These are phyloP conservation scores for Micrasema minimum DNA, from an alignment of 1,140 invertebrate genomes.

Conservation along the genomic window DNA sequence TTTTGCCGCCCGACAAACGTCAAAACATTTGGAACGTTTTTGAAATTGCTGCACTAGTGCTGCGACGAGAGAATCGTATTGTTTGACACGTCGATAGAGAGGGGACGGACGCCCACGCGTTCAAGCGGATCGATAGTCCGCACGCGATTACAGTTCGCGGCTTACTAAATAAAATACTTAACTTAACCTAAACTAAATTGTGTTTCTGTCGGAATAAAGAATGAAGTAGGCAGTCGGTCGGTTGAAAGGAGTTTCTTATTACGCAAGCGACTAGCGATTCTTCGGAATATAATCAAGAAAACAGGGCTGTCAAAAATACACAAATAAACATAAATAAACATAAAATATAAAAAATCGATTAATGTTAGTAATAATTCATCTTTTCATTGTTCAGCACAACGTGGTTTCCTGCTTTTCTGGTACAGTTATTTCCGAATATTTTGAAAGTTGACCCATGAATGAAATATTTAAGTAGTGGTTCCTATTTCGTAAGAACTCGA, in stretches of 20 bases:
- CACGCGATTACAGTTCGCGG: constrained; percentile 4
- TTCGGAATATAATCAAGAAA: constrained; percentile 2
- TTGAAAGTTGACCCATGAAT: no score
- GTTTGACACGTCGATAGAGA: constrained; percentile 3
- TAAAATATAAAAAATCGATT: no score
- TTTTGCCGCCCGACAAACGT: constrained; percentile 1
- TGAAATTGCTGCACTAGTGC: background rate
- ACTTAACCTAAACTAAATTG: background rate
- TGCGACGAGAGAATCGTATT: background rate
- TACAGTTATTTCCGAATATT: no score
- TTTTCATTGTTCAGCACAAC: no score
- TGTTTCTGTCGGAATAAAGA: no score
- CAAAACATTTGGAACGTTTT: constrained; percentile 1
- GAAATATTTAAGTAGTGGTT: no score
- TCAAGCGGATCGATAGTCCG: constrained; percentile 2
- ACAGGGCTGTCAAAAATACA: background rate
- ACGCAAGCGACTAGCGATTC: background rate
- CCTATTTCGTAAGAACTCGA: no score
- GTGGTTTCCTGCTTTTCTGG: no score
- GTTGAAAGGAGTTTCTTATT: constrained; percentile 7
- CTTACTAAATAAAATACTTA: background rate
- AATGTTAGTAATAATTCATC: no score
- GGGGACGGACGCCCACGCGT: background rate
- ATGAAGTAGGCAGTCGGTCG: background rate
- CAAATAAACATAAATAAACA: no score